phyloP scores from a whole-genome alignment of 2,888 invertebrate genomes.

The Caradrina kadenii region DNA sequence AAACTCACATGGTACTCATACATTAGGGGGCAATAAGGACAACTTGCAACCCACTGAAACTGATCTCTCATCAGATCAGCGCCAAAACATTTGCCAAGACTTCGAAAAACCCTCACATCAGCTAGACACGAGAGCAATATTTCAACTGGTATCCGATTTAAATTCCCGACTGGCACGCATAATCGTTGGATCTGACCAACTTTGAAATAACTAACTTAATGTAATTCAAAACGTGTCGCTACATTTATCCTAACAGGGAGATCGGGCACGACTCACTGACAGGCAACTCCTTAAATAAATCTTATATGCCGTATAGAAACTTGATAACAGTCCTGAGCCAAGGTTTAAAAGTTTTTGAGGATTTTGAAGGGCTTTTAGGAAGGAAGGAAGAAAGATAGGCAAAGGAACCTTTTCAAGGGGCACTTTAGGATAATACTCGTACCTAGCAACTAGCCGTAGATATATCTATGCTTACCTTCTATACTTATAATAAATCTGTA shows the following conservation, averaged over 20 bases:
- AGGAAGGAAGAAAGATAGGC: neutral
- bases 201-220: conserved; percentile 73
- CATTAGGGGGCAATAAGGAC: too few relatives aligned
- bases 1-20: too few relatives aligned
- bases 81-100: conserved; percentile 31
- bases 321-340: conserved; percentile 46
- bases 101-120: conserved; percentile 40
- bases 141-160: conserved; percentile 57
- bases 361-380: conserved; percentile 25
- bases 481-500: too few relatives aligned
- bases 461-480: too few relatives aligned
- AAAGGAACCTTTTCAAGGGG: too few relatives aligned
- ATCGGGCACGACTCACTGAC: conserved; percentile 87
- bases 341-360: conserved; percentile 45
- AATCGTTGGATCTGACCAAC: conserved; percentile 61
- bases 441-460: neutral
- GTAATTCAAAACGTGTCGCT: conserved; percentile 88
- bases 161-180: conserved; percentile 50
- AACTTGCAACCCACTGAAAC: too few relatives aligned
- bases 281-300: conserved; percentile 82
- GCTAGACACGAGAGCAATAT: conserved; percentile 42
- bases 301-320: conserved; percentile 62
- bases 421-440: too few relatives aligned
- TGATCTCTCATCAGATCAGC: conserved; percentile 23
- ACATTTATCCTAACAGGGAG: conserved; percentile 87